Percentiles rank a stretch among this genome's conserved stretches.
Conservation (phyloP, 2,888 invertebrate species). For the Eilema sororculum region DNA sequence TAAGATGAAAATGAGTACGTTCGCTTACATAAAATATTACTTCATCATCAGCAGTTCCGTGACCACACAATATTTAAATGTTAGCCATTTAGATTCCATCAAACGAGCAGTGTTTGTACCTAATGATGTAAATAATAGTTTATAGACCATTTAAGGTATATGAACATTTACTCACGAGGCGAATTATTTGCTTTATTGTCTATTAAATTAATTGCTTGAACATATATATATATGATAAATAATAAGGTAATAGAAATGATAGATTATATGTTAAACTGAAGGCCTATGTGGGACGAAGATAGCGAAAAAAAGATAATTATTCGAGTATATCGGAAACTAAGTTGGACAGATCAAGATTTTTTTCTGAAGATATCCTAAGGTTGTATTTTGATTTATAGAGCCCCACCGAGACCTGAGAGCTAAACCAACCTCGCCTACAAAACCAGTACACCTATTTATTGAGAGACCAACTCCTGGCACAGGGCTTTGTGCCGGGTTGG, state of each 20-base stretch:
- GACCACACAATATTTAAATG: slow-evolving; percentile 10
- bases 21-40: background rate
- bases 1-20: background rate
- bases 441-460: too few species aligned
- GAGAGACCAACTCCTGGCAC: too few species aligned
- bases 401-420: too few species aligned
- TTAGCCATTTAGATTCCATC: slow-evolving; percentile 20
- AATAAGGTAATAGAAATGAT: background rate
- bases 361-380: too few species aligned
- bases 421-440: too few species aligned
- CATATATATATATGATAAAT: background rate
- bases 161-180: background rate
- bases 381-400: too few species aligned
- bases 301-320: background rate
- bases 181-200: slow-evolving; percentile 13
- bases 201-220: slow-evolving; percentile 5
- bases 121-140: slow-evolving; percentile 19
- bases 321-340: background rate
- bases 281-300: background rate
- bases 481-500: too few species aligned
- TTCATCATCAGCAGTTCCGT: background rate
- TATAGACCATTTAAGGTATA: slow-evolving; percentile 7
- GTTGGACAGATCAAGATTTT: background rate
- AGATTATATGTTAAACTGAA: background rate
- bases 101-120: slow-evolving; percentile 15